Base-by-base conservation (phyloP, 2,888 invertebrate genomes). In the Maniola hyperantus region DNA sequence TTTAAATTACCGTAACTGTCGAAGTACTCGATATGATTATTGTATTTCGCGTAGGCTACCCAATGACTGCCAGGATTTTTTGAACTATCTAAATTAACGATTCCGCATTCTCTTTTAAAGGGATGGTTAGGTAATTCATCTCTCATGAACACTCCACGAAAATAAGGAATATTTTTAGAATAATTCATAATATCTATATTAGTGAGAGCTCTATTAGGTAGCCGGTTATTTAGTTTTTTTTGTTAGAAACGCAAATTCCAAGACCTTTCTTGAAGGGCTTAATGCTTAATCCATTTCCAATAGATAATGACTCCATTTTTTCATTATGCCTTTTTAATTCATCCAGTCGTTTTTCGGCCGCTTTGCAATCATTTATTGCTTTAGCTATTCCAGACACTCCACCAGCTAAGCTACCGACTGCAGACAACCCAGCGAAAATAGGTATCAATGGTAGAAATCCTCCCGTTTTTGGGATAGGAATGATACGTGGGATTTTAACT, bases 371-470 rank as follows among this genome's bases (percentile, higher is more conserved):
- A 69, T 80, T 72, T 20, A 72, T 55, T 10, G 71, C 65, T 81
- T 80, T 83, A 5, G 77, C 76, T 20, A 85, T 77, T 62, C 79
- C 79, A n/a, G 81, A 76, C 42, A 79, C 79, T 36, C 83, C 82
- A 39, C 83, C 83, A 15, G 77, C 76, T 67, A 83, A 71, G 48
- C 78, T 73, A 1, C 83, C 85, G 10, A 77, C 20, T n/a, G 83
- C 83, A 20, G 76, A 72, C 46, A 84, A 68, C 15, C 79, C 81
- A 0, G 83, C 81, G 75, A 84, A 81, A 34, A 84, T 72, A 2
- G 82, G 81, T n/a, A 84, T 73, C 34, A 83, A 69, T 8, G 79
- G 81, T 66, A 80, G 66, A 39, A 82, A 70, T 50, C 85, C 83
- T 10, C 83, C 82, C 51, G 68, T 69, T 76, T 84, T 83, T 18